These are phyloP conservation scores for Leptogaster cylindrica DNA, from an alignment of 2,888 invertebrate genomes.

Conservation along the genomic window DNA sequence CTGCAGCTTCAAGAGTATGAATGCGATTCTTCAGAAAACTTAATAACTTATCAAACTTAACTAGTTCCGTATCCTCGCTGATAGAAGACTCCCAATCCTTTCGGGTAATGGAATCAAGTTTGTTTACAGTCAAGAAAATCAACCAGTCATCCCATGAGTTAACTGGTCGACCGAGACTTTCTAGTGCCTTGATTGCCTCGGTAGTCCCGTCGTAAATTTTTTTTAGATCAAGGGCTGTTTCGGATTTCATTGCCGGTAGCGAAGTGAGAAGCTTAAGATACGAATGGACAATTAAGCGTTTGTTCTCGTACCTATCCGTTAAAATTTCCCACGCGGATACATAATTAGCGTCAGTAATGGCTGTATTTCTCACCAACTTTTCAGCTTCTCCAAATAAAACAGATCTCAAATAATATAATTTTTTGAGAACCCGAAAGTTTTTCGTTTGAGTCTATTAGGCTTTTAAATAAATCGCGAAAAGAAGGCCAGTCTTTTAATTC, in stretches of 20 bases:
- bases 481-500: neutral
- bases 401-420: neutral
- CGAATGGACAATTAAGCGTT: neutral
- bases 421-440: neutral
- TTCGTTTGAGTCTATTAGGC: neutral
- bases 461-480: neutral
- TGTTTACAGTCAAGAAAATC: no score
- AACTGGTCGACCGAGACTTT: neutral
- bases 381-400: neutral
- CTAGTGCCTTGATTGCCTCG: neutral
- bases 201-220: neutral
- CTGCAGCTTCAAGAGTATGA: no score
- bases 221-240: neutral
- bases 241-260: neutral
- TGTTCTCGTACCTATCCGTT: neutral
- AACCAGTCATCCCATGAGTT: neutral
- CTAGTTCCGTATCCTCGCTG: no score
- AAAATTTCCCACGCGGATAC: neutral
- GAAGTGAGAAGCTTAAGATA: neutral
- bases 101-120: no score
- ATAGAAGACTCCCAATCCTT: neutral
- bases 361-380: neutral
- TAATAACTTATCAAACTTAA: no score
- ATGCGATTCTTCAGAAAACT: no score
- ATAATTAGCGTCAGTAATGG: slow-evolving; percentile 9